These are phyloP conservation scores for Dasypogon diadema DNA, from an alignment of 2,888 invertebrate species.

Conservation along the genomic window DNA sequence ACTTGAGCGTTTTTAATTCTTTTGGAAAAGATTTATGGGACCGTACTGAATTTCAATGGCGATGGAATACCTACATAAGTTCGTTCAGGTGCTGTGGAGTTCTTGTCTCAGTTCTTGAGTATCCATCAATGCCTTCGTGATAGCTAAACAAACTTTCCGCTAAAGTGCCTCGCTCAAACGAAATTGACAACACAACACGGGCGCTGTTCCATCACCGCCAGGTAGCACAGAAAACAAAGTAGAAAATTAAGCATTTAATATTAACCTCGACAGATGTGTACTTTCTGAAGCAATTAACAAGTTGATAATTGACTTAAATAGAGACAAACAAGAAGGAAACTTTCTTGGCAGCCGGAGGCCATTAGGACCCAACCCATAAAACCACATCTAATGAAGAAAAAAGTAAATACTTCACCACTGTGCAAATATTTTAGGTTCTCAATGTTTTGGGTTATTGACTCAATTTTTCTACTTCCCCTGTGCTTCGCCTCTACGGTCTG, in stretches of 20 bases:
- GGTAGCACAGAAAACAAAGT: background rate
- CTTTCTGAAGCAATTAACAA: conserved; percentile 15
- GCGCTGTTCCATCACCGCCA: background rate
- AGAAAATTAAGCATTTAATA: conserved; percentile 17
- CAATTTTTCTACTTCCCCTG: background rate
- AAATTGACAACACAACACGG: no score
- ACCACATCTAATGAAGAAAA: conserved; percentile 11
- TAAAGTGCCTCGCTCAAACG: no score
- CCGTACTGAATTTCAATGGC: background rate
- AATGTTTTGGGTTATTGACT: conserved; percentile 1
- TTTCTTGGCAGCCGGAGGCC: background rate
- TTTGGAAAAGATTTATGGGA: background rate
- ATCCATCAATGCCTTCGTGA: no score
- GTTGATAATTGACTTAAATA: conserved; percentile 40
- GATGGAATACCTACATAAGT: background rate
- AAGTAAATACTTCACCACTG: background rate
- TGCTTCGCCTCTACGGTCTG: background rate
- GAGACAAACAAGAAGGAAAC: conserved; percentile 29
- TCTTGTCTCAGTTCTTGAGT: no score
- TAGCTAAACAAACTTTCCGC: no score
- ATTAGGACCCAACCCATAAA: conserved; percentile 7
- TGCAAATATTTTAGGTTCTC: conserved; percentile 10
- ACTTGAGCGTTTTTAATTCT: conserved; percentile 4
- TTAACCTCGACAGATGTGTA: conserved; percentile 7
- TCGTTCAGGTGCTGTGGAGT: no score